These are phyloP conservation scores for Lordiphosa mommai DNA, from an alignment of 1,140 invertebrate genomes.

Conservation along the genomic window DNA sequence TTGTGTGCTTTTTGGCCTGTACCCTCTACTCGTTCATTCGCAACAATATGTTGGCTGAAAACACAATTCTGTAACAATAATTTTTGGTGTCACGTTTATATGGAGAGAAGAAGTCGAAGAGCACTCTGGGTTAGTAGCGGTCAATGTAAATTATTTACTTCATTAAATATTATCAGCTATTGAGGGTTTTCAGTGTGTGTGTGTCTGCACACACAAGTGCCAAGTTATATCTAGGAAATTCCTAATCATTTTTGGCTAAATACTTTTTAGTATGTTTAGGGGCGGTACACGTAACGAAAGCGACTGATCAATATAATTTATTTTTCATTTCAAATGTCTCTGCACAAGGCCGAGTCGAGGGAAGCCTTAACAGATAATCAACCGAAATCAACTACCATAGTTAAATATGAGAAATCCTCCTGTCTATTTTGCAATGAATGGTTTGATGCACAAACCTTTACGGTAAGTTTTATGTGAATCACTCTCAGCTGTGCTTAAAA, in stretches of 20 bases:
- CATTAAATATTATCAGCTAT: not conserved
- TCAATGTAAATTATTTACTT: constrained; percentile 3
- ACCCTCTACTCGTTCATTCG: constrained; percentile 7
- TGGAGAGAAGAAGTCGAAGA: constrained; percentile 28
- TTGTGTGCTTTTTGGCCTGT: not conserved
- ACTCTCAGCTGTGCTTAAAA: not conserved
- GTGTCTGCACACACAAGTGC: constrained; percentile 11
- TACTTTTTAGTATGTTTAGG: constrained; percentile 51
- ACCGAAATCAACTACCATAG: constrained; percentile 62
- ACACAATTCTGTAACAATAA: not conserved
- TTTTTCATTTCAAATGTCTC: constrained; percentile 26
- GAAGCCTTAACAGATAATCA: constrained; percentile 6
- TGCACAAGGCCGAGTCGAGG: constrained; percentile 12
- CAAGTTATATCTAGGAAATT: constrained; percentile 28
- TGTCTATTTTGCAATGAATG: constrained; percentile 84
- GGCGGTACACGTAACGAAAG: constrained; percentile 34
- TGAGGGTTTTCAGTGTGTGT: constrained; percentile 24
- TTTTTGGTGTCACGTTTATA: constrained; percentile 12
- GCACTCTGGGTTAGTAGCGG: constrained; percentile 25
- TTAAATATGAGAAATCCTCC: constrained; percentile 79
- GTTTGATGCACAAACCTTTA: constrained; percentile 82
- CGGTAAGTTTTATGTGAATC: constrained; percentile 70
- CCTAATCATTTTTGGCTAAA: constrained; percentile 54
- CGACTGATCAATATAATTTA: not conserved
- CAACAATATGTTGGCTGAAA: constrained; percentile 10